phyloP scores from a whole-genome alignment of 2,113 vertebrate species.

The Leptosomus discolor region DNA sequence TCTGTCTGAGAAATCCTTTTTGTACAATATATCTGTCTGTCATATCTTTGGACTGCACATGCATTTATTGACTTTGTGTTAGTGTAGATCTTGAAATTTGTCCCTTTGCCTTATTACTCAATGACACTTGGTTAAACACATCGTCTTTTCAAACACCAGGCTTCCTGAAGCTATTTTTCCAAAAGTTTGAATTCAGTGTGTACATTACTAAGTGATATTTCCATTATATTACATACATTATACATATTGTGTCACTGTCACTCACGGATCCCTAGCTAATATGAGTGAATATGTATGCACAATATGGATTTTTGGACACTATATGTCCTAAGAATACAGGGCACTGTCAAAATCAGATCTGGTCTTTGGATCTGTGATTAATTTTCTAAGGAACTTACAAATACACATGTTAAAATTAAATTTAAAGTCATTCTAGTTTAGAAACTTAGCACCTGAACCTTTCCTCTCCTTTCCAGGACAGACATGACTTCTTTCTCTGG shows the following conservation, averaged over 20 bases:
- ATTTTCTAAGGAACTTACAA: not conserved
- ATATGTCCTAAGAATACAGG: not conserved
- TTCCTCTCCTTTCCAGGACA: not conserved
- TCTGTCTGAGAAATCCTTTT: constrained; percentile 69
- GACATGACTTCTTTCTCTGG: not conserved
- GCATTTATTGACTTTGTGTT: constrained; percentile 76
- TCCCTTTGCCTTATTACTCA: constrained; percentile 43
- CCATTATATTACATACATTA: not conserved
- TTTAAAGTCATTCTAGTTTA: not conserved
- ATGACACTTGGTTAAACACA: constrained; percentile 48
- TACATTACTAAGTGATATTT: not conserved
- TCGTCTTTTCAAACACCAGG: not conserved
- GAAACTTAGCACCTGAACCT: not conserved
- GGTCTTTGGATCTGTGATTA: not conserved
- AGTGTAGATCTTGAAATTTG: constrained; percentile 29
- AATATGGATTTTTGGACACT: not conserved
- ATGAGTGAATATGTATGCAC: not conserved
- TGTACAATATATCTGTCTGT: constrained; percentile 73
- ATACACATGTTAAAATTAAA: not conserved
- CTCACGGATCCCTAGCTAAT: not conserved
- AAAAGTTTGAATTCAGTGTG: not conserved
- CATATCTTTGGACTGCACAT: constrained; percentile 66
- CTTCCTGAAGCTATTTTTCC: not conserved
- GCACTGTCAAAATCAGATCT: not conserved
- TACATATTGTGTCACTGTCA: not conserved